Evolutionary conservation across 2,888 invertebrate species (phyloP), one percentile per base, ranked within the genome.

Genomic region (Acanthococcus lagerstroemiae): DNA sequence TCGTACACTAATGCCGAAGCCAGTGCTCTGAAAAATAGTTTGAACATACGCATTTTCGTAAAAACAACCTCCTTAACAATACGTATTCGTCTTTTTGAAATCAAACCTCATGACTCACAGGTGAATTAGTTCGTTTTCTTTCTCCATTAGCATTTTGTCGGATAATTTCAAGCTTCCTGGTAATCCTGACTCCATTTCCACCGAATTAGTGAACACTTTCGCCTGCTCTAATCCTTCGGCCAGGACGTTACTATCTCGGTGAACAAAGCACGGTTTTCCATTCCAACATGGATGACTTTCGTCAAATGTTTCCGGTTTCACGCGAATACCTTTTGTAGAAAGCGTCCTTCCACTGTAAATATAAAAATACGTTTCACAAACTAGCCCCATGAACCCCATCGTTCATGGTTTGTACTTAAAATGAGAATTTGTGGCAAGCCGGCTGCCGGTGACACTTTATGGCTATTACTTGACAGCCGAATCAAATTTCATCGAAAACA

Each of bases 191-290:
- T 83, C 77, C 67, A 84, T 76, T 74, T 83, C 79, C 4, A 90
- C 76, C 1, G 89, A 83, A 74, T 93, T 93, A 3, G 89, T 88
- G 5, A 94, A 77, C n/a, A 86, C 77, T 77, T 88, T 85, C 0
- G 90, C 90, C 78, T 94, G 93, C 1, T 80, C 75, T 60, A 87
- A 72, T 12, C 91, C 93, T 76, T 85, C 83, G 24, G 88, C 73
- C 3, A 89, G 76, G 7, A 87, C 83, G 76, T 83, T 84, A 37
- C 79, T 76, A 70, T 85, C 82, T 65, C 77, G 78, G 67, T 82
- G 82, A 1, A 80, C 78, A 68, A 83, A 79, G 71, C 87, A 84
- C 4, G 80, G 78, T 1, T 66, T 37, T 7, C 60, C 55, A 5
- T 68, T 37, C 55, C 67, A 69, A 3, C 30, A 21, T 1, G 69